These are phyloP conservation scores for Phaetusa simplex DNA, from an alignment of 2,113 vertebrate genomes.

Conservation along the genomic window DNA sequence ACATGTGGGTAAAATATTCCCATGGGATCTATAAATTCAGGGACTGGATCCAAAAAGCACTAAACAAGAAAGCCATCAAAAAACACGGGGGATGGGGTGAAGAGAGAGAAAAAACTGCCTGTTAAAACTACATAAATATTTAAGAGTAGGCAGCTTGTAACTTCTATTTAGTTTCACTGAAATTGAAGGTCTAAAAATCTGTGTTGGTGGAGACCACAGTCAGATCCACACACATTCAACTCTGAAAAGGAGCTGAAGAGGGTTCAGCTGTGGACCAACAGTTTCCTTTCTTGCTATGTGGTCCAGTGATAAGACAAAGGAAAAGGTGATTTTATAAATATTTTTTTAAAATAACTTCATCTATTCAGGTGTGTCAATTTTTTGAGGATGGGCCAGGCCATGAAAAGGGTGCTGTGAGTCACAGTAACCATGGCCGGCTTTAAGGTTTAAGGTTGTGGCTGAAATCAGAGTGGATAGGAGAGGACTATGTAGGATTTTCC, in stretches of 20 bases:
- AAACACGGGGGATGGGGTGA: background rate
- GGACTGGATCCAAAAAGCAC: background rate
- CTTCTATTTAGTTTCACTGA: background rate
- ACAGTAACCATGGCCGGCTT: accelerated
- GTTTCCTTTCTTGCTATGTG: background rate
- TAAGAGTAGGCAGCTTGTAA: background rate
- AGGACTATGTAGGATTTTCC: background rate
- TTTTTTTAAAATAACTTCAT: background rate
- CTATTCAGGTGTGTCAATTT: background rate
- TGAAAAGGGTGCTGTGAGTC: background rate
- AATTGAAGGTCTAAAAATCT: background rate
- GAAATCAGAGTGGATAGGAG: background rate
- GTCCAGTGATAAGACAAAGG: background rate
- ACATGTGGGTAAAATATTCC: background rate
- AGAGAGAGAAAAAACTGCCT: background rate
- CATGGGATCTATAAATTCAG: background rate
- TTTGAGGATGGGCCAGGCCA: background rate
- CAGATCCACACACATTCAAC: background rate
- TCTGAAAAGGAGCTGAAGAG: background rate
- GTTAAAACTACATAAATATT: background rate
- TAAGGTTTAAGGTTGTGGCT: background rate
- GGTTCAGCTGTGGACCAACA: background rate
- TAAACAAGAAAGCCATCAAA: background rate
- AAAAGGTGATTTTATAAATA: background rate
- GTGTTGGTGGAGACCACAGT: background rate